These are phyloP conservation scores for Cerastis rubricosa DNA, from an alignment of 2,888 invertebrate species.

Conservation along the genomic window DNA sequence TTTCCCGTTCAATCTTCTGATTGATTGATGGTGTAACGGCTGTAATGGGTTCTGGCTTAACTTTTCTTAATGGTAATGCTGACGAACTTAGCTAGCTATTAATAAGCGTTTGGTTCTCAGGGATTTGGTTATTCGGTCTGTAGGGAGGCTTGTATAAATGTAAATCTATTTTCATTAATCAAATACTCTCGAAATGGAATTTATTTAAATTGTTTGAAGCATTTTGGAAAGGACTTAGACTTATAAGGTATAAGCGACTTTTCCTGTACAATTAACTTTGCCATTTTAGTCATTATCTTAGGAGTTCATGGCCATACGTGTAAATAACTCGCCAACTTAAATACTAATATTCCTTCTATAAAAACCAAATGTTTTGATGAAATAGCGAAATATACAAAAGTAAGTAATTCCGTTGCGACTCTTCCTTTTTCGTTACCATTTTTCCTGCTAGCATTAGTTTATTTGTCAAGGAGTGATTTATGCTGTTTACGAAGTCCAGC, in stretches of 20 bases:
- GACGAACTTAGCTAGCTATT: conserved; percentile 12
- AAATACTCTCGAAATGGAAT: not conserved
- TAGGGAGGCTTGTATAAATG: conserved; percentile 8
- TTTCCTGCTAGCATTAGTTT: conserved; percentile 36
- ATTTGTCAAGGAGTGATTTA: conserved; percentile 44
- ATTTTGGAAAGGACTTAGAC: conserved; percentile 2
- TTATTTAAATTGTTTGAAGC: not conserved
- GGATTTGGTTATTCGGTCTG: conserved; percentile 2
- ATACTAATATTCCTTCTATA: not conserved
- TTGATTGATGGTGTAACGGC: conserved; percentile 46
- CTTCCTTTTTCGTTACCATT: conserved; percentile 30
- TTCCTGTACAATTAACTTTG: conserved; percentile 1
- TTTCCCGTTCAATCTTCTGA: conserved; percentile 46
- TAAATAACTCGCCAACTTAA: not conserved
- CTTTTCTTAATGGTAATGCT: conserved; percentile 42
- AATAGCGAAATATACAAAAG: conserved; percentile 26
- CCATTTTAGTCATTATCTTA: conserved; percentile 11
- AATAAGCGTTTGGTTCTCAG: conserved; percentile 8
- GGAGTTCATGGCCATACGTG: not conserved
- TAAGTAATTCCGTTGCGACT: conserved; percentile 31
- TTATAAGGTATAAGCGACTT: conserved; percentile 1
- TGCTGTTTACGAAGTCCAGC: conserved; percentile 42
- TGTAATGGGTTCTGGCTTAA: conserved; percentile 27
- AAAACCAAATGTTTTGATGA: conserved; percentile 32
- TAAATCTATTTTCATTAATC: conserved; percentile 13